Evolutionary conservation across 2,113 vertebrate species (phyloP), one percentile per base, ranked within the genome.

Genomic region (Tychaedon coryphoeus): DNA sequence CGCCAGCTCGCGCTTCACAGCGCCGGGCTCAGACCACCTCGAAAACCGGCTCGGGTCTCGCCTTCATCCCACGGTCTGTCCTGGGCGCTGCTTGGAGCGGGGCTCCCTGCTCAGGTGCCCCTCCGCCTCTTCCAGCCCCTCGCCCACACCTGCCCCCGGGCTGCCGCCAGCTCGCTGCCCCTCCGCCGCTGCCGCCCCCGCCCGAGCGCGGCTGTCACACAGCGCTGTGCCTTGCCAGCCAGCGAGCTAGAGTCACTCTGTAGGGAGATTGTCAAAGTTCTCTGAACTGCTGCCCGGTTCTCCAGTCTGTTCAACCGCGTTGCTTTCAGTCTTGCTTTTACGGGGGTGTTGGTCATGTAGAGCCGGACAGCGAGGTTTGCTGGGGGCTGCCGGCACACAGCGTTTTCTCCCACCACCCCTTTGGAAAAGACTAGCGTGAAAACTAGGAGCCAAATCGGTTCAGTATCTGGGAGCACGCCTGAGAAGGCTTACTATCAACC

Each of bases 1-100:
- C 5, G 2, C n/a, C n/a, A 0, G 28, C 11, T 11, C 14, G 3
- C 19, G 0, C 12, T 13, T 12, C 12, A 9, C 62, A 26, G 38
- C 47, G 7, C 40, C 4, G n/a, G 12, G 12, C 24, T 31, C 15
- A 22, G 33, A 31, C 6, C 28, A 1, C 16, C 53, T n/a, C 22
- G 13, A 10, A 31, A 25, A 9, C 14, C 4, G 14, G 71, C 5
- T 18, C 33, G 8, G 26, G 11, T 45, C 28, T 48, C 34, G 4
- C 29, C 53, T 54, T 31, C n/a, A 16, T 6, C 9, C 31, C 19
- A 0, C 0, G 5, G 12, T 25, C 22, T 50, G 26, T 42, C 14
- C 8, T 8, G 23, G 31, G 7, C 3, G 34, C 66, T 22, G 56
- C 40, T 4, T 12, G 42, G 19, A 56, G 40, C 34, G 1, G 18